Percentiles rank a stretch among this genome's conserved stretches.
Conservation (phyloP, 2,113 vertebrate genomes). For the Sminthopsis crassicaudata region DNA sequence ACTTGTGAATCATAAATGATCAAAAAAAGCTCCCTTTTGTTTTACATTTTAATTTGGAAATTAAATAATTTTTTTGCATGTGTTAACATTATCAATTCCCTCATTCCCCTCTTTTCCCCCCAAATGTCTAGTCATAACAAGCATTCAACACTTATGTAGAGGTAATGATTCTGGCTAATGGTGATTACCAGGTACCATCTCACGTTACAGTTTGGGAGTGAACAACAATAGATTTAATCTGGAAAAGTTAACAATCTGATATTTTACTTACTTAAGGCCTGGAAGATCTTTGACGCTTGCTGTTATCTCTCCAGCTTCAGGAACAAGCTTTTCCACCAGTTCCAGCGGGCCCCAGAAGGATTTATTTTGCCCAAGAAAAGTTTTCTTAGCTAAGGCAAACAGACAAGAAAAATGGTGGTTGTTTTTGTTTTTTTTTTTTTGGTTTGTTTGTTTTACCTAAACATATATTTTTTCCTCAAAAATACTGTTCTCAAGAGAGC, state of each 20-base stretch:
- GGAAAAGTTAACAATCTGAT: background rate
- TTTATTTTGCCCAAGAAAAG: conserved; percentile 98
- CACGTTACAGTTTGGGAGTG: background rate
- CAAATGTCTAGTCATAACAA: background rate
- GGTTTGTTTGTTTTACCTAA: too few species aligned
- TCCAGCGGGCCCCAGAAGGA: conserved; percentile 99
- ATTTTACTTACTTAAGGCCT: conserved; percentile 93
- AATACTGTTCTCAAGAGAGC: background rate
- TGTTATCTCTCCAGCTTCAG: conserved; percentile 97
- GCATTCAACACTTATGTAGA: background rate
- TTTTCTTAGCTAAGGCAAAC: conserved; percentile 92
- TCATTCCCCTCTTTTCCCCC: background rate
- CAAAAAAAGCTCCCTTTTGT: background rate
- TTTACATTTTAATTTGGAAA: background rate
- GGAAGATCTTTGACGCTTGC: conserved; percentile 98
- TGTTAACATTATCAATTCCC: background rate
- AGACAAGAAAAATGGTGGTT: conserved; percentile 43
- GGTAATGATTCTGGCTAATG: background rate
- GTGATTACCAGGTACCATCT: background rate
- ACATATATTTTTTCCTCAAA: conserved; percentile 30
- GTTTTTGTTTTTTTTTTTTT: too few species aligned
- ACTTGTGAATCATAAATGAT: background rate
- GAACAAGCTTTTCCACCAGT: conserved; percentile 97
- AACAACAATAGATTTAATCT: background rate
- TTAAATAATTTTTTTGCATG: too few species aligned